phyloP scores from a whole-genome alignment of 2,888 invertebrate species.

The Empis stercorea region DNA sequence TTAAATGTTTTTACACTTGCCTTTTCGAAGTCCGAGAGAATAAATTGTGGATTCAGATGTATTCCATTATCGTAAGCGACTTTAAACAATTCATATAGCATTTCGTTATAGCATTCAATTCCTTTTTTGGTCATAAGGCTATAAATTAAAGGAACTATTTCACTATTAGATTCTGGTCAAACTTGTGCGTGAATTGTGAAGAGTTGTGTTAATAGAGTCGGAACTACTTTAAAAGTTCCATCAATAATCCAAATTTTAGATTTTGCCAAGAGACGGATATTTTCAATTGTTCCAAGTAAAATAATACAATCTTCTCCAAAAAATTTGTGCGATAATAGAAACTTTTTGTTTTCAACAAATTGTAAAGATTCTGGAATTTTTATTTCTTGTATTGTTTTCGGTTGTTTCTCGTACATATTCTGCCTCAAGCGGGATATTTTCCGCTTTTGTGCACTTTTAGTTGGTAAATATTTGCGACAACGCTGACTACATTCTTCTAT shows the following conservation, averaged over 20 bases:
- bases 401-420: neutral
- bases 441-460: no score
- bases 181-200: neutral
- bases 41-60: no score
- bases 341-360: neutral
- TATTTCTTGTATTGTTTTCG: constrained; percentile 1
- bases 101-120: no score
- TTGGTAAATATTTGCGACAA: no score
- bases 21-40: no score
- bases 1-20: no score
- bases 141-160: neutral
- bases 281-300: neutral
- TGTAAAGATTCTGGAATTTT: neutral
- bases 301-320: neutral
- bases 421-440: no score
- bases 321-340: no score
- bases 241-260: constrained; percentile 2
- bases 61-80: no score
- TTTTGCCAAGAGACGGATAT: constrained; percentile 1
- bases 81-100: no score
- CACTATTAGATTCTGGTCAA: neutral
- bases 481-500: no score
- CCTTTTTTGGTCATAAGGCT: neutral
- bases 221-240: constrained; percentile 3
- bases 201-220: neutral